phyloP scores from a whole-genome alignment of 2,797 vertebrate genomes.

The Poecilia picta region DNA sequence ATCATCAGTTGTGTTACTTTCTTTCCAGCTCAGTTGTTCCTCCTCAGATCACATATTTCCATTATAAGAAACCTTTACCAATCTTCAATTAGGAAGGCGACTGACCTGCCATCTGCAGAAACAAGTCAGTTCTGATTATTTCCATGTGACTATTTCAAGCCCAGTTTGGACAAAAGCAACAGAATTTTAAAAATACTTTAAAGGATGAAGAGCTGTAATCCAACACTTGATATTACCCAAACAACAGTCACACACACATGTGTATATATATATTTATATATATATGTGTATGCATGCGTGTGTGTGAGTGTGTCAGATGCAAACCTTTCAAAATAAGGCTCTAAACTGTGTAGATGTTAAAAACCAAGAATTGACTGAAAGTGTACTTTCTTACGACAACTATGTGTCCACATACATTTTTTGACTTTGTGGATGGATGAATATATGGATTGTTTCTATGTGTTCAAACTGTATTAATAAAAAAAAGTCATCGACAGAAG shows the following conservation, averaged over 20 bases:
- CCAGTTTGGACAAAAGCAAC: neutral
- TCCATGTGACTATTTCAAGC: neutral
- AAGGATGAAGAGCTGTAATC: neutral
- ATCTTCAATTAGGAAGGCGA: conserved; percentile 6
- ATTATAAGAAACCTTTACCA: conserved; percentile 23
- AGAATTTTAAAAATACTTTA: neutral
- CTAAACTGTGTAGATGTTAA: neutral
- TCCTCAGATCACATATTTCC: conserved; percentile 27
- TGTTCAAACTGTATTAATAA: neutral
- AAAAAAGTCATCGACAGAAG: neutral
- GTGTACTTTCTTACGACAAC: neutral
- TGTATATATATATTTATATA: too few species aligned
- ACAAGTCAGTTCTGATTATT: neutral
- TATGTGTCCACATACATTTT: neutral
- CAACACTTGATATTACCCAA: neutral
- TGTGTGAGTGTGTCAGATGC: too few species aligned
- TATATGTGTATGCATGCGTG: too few species aligned
- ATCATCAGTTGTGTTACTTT: conserved; percentile 31
- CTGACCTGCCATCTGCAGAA: conserved; percentile 12
- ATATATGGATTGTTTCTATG: neutral
- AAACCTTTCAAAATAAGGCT: neutral
- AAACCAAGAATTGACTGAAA: neutral
- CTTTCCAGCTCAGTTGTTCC: conserved; percentile 37
- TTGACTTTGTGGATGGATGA: neutral
- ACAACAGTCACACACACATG: neutral